Conservation (phyloP, 2,888 invertebrate species). For the Slavum lentiscoides region DNA sequence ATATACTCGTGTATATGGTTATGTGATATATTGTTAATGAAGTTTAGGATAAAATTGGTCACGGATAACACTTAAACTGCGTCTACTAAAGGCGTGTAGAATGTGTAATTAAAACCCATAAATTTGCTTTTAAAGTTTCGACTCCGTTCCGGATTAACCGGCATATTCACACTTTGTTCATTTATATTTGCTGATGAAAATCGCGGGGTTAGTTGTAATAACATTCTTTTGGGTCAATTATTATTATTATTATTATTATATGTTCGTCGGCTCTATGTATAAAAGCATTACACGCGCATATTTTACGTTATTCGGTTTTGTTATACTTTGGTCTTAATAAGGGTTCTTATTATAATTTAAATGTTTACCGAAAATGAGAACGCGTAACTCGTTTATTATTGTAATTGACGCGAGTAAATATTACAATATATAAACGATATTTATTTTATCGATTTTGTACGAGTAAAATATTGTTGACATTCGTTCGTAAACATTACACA, state of each 20-base stretch:
- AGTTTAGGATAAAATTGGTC: slow-evolving; percentile 23
- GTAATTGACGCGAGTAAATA: too few species aligned
- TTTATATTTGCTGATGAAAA: background rate
- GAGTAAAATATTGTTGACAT: too few species aligned
- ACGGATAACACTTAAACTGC: slow-evolving; percentile 19
- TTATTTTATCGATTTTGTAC: too few species aligned
- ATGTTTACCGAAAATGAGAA: background rate
- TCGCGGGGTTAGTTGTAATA: background rate
- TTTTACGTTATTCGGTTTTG: background rate
- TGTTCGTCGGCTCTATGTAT: background rate
- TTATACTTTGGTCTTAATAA: background rate
- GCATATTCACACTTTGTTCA: background rate
- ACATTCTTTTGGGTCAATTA: background rate
- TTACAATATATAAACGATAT: too few species aligned
- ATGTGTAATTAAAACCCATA: slow-evolving; percentile 42
- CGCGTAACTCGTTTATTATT: too few species aligned
- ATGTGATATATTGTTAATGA: slow-evolving; percentile 25
- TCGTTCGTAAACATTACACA: too few species aligned
- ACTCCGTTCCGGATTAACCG: slow-evolving; percentile 8
- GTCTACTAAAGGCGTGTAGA: background rate
- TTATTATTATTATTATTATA: background rate
- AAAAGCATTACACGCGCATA: background rate
- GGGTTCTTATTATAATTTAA: background rate
- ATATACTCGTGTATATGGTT: background rate
- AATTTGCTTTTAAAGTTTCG: slow-evolving; percentile 38